Evolutionary conservation across 2,888 invertebrate genomes (phyloP).

Genomic region (Ormyrus rosae): DNA sequence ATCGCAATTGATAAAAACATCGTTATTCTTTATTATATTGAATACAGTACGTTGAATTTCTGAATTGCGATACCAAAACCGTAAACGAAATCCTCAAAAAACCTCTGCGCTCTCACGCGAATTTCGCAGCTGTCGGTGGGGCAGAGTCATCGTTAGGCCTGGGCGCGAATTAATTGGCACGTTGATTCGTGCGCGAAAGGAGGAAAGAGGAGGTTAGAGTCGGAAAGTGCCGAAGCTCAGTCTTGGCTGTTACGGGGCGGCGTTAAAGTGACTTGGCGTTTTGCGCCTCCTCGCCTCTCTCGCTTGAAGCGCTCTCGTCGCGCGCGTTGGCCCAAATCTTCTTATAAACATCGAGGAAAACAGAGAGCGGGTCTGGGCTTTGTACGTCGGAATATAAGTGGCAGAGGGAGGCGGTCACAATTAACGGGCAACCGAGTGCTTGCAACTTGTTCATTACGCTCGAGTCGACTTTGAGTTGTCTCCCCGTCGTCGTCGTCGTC

Average conservation of each 20-base stretch:
- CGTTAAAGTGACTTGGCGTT: slow-evolving; percentile 34
- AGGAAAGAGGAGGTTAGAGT: slow-evolving; percentile 55
- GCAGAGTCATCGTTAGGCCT: slow-evolving; percentile 1
- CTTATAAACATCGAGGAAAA: slow-evolving; percentile 47
- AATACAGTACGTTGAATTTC: neutral
- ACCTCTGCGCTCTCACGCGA: neutral
- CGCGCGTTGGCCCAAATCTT: slow-evolving; percentile 46
- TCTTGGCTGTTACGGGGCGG: slow-evolving; percentile 21
- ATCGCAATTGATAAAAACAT: slow-evolving; percentile 5
- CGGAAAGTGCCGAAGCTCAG: slow-evolving; percentile 62
- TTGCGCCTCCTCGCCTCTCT: neutral
- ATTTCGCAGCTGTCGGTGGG: neutral
- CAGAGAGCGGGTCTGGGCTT: neutral
- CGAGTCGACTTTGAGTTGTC: slow-evolving; percentile 62
- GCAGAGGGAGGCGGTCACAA: slow-evolving; percentile 59
- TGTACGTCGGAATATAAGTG: slow-evolving; percentile 27
- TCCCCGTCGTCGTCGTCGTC: slow-evolving; percentile 20
- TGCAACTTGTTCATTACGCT: slow-evolving; percentile 67
- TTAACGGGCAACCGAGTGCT: slow-evolving; percentile 63
- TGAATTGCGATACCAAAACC: neutral
- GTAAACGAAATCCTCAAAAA: neutral
- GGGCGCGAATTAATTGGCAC: slow-evolving; percentile 55
- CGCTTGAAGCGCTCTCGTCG: slow-evolving; percentile 31
- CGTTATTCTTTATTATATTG: neutral
- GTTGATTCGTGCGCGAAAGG: slow-evolving; percentile 58